These are phyloP conservation scores for Benitochromis conjunctus DNA, from an alignment of 2,113 vertebrate species.

Conservation along the genomic window DNA sequence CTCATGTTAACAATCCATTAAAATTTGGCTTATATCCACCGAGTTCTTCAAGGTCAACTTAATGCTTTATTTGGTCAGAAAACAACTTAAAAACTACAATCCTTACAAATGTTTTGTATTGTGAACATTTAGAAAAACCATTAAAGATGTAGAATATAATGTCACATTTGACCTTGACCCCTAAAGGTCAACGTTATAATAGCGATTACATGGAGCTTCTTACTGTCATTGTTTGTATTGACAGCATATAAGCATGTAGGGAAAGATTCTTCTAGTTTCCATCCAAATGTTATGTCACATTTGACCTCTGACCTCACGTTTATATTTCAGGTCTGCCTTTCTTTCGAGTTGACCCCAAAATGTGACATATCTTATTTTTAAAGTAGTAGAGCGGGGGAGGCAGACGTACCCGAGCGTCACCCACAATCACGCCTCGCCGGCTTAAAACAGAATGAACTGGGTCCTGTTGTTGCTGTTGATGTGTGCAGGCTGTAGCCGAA, in stretches of 20 bases:
- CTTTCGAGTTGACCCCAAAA: fast-evolving
- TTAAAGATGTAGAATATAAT: not conserved
- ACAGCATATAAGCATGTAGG: too few species aligned
- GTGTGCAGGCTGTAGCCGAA: too few species aligned
- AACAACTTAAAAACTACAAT: not conserved
- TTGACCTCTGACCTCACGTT: too few species aligned
- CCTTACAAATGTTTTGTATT: not conserved
- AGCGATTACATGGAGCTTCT: too few species aligned
- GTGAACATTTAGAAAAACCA: not conserved
- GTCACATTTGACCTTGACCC: too few species aligned
- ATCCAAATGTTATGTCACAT: not conserved
- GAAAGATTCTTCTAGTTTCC: too few species aligned
- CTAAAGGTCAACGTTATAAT: too few species aligned
- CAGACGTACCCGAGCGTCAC: too few species aligned
- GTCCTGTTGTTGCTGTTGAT: too few species aligned
- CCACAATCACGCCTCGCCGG: too few species aligned
- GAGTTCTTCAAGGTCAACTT: not conserved
- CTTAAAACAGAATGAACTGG: too few species aligned
- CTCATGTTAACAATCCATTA: not conserved
- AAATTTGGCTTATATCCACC: not conserved
- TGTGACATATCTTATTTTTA: not conserved
- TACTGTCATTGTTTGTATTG: too few species aligned
- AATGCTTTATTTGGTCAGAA: not conserved
- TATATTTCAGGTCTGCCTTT: not conserved
- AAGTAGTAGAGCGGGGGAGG: not conserved